phyloP scores from a whole-genome alignment of 1,140 invertebrate species.

The Rhizoglyphus robini region DNA sequence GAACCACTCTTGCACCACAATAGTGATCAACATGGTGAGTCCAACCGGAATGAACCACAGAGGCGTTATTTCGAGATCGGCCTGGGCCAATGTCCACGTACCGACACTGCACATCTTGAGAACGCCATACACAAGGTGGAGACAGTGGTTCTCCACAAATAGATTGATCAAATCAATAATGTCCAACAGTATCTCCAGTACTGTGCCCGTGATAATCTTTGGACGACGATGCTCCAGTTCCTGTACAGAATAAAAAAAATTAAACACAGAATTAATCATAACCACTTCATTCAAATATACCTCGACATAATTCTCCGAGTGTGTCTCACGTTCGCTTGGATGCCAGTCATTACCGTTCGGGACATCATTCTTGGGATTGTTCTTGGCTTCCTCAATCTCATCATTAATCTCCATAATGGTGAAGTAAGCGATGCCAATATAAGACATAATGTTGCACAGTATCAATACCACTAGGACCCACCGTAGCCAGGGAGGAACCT shows the following conservation, averaged over 20 bases:
- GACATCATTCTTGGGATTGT: background rate
- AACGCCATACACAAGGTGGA: background rate
- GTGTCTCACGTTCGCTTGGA: background rate
- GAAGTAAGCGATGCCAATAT: background rate
- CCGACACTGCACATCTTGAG: background rate
- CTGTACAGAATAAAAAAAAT: background rate
- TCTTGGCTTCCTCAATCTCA: background rate
- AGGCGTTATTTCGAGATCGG: background rate
- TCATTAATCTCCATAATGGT: background rate
- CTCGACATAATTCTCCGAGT: background rate
- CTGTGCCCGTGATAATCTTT: background rate
- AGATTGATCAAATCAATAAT: background rate
- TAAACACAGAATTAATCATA: background rate
- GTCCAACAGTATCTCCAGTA: background rate
- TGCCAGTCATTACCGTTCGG: background rate
- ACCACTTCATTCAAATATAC: background rate
- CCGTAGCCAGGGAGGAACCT: background rate
- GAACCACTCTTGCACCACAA: background rate
- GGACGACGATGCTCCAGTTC: background rate
- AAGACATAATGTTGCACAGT: background rate
- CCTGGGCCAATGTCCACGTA: background rate
- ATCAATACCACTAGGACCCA: background rate
- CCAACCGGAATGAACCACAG: background rate
- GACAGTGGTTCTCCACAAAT: background rate
- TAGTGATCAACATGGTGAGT: background rate